Evolutionary conservation across 2,797 vertebrate species (phyloP).

Genomic region (Salarias fasciatus): DNA sequence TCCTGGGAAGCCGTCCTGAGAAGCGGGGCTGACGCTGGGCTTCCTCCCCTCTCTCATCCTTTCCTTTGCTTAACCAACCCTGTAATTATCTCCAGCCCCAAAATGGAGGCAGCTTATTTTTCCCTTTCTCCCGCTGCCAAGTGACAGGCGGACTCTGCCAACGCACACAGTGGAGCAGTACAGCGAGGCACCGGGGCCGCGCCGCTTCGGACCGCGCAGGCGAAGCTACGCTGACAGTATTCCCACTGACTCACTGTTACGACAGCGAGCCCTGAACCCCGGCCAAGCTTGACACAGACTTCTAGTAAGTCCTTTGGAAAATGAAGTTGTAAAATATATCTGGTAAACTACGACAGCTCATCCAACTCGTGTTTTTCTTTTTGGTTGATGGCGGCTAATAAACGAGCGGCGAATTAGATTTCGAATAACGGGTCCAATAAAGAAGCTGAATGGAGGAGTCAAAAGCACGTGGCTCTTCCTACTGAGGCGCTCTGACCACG

Average conservation of each 20-base stretch:
- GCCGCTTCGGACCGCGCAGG: slow-evolving; percentile 39
- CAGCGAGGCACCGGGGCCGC: slow-evolving; percentile 46
- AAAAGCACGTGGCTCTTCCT: no score
- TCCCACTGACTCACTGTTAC: slow-evolving; percentile 53
- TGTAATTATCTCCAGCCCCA: slow-evolving; percentile 76
- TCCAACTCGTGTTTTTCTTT: no score
- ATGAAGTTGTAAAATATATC: no score
- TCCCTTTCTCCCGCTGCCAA: slow-evolving; percentile 74
- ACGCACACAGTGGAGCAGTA: slow-evolving; percentile 63
- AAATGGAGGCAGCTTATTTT: slow-evolving; percentile 77
- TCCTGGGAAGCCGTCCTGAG: slow-evolving; percentile 57
- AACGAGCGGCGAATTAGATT: no score
- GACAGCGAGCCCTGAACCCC: slow-evolving; percentile 7
- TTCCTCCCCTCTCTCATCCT: slow-evolving; percentile 66
- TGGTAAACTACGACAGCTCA: no score
- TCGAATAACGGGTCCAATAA: no score
- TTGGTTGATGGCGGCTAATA: no score
- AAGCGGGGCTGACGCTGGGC: slow-evolving; percentile 49
- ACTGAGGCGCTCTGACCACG: no score
- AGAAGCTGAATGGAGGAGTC: neutral
- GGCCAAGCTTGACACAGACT: slow-evolving; percentile 33
- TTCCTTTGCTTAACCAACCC: slow-evolving; percentile 73
- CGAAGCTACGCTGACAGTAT: slow-evolving; percentile 2
- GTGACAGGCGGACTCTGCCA: slow-evolving; percentile 68
- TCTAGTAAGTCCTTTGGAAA: slow-evolving; percentile 57